Base-by-base conservation (phyloP, 2,888 invertebrate genomes). In the Eupithecia dodoneata region DNA sequence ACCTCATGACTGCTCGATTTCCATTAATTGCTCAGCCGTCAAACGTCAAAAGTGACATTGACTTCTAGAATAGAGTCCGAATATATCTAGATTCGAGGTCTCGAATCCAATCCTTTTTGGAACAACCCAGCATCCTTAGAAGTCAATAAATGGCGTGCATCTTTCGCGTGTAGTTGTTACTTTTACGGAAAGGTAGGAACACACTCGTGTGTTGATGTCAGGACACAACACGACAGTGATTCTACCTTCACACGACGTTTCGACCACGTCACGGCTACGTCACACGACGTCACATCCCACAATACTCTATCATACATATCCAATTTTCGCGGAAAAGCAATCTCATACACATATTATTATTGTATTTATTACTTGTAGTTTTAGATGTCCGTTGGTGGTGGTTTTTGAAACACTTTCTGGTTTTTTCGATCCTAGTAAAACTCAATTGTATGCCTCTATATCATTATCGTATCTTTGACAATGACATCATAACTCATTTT, bases 281-380 rank as follows among this genome's bases (percentile, higher is more conserved):
- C 47, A 65, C 10, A 4, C 15, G 10, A 69, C 81, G 74, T 72
- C 74, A 83, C 87, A 86, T 87, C 89, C 89, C 91, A 88, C 87
- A 86, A 88, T 89, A 89, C 90, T 91, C 90, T 85, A 85, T 85
- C 90, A 89, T 92, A 94, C 94, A 94, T 94, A 94, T 94, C 94
- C 92, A 90, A 92, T 88, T 83, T 81, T 85, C 88, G 87, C 88
- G 88, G 87, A 87, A 86, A 94, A 92, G 94, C 94, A 94, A 94
- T 94, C 89, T 91, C 94, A 92, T 91, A 87, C 88, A 90, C 91
- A 88, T 90, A 89, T 87, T 89, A 89, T 87, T 89, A 80, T 87
- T 90, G 87, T 90, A 89, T 90, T 77, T 82, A 82, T 89, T 87
- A 89, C 86, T 89, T 72, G 75, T 80, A 77, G 74, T 72, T 52